Evolutionary conservation across 2,888 invertebrate genomes (phyloP).

Genomic region (Drosophila barbarae): DNA sequence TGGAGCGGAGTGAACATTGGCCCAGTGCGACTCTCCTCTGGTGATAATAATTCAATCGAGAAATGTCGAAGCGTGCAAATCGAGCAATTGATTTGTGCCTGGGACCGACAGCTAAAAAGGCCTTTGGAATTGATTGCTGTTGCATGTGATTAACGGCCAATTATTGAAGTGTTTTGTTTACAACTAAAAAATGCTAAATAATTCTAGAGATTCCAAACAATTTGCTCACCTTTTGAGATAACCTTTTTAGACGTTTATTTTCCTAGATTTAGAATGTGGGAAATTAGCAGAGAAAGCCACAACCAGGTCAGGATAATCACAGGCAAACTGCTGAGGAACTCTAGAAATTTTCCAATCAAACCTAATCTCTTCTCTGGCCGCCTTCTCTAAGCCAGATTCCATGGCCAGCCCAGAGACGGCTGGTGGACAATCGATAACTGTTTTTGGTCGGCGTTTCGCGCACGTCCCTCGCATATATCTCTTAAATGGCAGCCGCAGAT

Average conservation of each 20-base stretch:
- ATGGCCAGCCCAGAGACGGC: constrained; percentile 15
- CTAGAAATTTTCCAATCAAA: constrained; percentile 29
- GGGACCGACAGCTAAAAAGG: constrained; percentile 62
- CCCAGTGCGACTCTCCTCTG: constrained; percentile 38
- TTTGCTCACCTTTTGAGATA: not conserved
- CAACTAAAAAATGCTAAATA: not conserved
- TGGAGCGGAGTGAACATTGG: constrained; percentile 19
- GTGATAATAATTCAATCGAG: constrained; percentile 73
- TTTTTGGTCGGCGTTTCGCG: constrained; percentile 45
- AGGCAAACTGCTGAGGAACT: constrained; percentile 10
- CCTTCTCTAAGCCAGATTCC: constrained; percentile 17
- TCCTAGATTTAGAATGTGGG: constrained; percentile 11
- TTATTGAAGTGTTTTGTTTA: not conserved
- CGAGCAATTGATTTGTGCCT: constrained; percentile 60
- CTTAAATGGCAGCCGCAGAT: constrained; percentile 58
- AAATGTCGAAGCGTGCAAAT: constrained; percentile 75
- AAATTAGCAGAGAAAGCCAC: constrained; percentile 2
- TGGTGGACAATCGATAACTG: constrained; percentile 46
- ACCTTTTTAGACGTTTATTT: not conserved
- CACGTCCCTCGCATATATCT: constrained; percentile 52
- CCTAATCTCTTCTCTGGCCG: constrained; percentile 13
- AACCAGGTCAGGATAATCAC: constrained; percentile 11
- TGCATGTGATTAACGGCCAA: constrained; percentile 66
- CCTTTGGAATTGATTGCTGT: constrained; percentile 70
- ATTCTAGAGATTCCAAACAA: not conserved